A percentile compares a stretch with the other conserved stretches of the same genome.
These are phyloP conservation scores for Haplotaxodon microlepis DNA, from an alignment of 2,113 vertebrate species.

Conservation along the genomic window DNA sequence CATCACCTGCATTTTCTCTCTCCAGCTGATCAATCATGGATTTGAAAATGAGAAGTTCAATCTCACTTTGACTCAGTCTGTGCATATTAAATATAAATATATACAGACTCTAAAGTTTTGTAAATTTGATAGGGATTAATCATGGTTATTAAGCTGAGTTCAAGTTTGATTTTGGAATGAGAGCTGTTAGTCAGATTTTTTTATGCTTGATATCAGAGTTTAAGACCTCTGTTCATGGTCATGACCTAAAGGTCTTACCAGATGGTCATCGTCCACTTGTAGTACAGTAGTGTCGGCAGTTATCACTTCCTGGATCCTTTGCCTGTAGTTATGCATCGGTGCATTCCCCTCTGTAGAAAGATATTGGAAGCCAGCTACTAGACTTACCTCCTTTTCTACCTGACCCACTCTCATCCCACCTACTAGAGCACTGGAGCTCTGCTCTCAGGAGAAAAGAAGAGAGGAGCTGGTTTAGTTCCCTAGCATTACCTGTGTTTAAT, in stretches of 20 bases:
- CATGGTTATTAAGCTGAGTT: not conserved
- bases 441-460: not conserved
- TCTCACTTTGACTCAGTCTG: not conserved
- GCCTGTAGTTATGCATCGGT: not conserved
- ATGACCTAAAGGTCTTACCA: not conserved
- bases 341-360: not conserved
- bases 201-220: not conserved
- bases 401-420: not conserved
- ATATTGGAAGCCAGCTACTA: not conserved
- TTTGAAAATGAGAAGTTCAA: not conserved
- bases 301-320: not conserved
- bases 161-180: not conserved
- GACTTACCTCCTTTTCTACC: not conserved
- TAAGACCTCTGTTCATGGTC: not conserved
- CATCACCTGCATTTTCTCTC: not conserved
- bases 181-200: not conserved
- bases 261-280: not conserved
- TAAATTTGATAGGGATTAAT: not conserved
- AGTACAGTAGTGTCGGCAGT: not conserved
- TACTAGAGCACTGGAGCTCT: not conserved
- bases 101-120: not conserved
- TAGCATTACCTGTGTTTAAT: not conserved
- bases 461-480: not conserved
- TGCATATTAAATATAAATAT: not conserved
- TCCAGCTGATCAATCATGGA: not conserved